phyloP scores from a whole-genome alignment of 2,797 vertebrate genomes.

The Netta rufina region DNA sequence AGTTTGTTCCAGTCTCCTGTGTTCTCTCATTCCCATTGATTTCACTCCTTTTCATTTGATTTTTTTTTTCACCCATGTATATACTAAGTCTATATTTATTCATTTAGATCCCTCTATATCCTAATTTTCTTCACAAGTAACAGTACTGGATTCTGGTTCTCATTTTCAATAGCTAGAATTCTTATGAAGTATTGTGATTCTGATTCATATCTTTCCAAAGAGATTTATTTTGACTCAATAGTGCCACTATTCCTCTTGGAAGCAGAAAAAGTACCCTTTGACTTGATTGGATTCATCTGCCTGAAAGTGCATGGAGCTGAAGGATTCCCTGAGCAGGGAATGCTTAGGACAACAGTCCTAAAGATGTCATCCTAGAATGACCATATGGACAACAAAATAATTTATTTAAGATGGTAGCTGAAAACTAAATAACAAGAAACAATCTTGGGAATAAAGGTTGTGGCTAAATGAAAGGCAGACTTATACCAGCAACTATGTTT shows the following conservation, averaged over 20 bases:
- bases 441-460: background rate
- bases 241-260: background rate
- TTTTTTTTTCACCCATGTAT: background rate
- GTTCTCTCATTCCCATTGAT: background rate
- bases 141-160: too few relatives aligned
- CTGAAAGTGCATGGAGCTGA: background rate
- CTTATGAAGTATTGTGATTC: too few relatives aligned
- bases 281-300: background rate
- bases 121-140: too few relatives aligned
- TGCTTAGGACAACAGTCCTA: too few relatives aligned
- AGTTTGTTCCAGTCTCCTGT: background rate
- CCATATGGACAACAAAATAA: background rate
- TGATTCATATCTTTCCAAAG: too few relatives aligned
- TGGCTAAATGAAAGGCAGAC: background rate
- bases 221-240: too few relatives aligned
- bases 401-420: background rate
- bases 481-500: background rate
- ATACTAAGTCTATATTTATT: too few relatives aligned
- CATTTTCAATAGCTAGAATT: too few relatives aligned
- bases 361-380: too few relatives aligned
- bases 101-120: too few relatives aligned
- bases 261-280: background rate
- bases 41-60: background rate
- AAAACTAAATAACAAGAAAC: background rate
- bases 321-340: background rate